These are phyloP conservation scores for Brachionus paranguensis DNA, from an alignment of 1,140 invertebrate species.

Conservation along the genomic window DNA sequence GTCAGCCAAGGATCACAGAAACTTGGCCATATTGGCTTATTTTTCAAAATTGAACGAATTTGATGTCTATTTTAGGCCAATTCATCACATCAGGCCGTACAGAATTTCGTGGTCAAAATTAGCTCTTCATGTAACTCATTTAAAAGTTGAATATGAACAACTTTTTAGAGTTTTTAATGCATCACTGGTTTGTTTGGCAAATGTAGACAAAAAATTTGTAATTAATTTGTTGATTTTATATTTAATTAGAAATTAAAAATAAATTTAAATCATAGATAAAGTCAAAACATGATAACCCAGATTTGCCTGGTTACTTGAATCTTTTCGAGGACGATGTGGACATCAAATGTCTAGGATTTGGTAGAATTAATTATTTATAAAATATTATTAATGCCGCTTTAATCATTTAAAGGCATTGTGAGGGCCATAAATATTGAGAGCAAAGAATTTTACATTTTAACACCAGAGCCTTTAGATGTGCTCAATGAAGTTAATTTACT, in stretches of 20 bases:
- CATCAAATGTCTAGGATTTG: slow-evolving; percentile 47
- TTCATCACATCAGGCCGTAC: slow-evolving; percentile 43
- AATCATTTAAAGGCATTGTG: slow-evolving; percentile 45
- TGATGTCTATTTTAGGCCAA: slow-evolving; percentile 40
- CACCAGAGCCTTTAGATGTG: slow-evolving; percentile 42
- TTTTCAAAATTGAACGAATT: slow-evolving; percentile 42
- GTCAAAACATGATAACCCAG: not conserved
- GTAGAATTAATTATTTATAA: slow-evolving; percentile 40
- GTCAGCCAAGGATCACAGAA: slow-evolving; percentile 43
- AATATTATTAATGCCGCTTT: not conserved
- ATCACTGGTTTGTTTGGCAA: slow-evolving; percentile 50
- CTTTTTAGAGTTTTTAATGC: slow-evolving; percentile 49
- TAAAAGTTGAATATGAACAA: slow-evolving; percentile 42
- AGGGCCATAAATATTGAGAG: slow-evolving; percentile 45
- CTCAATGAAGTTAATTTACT: slow-evolving; percentile 47
- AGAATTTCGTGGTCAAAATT: slow-evolving; percentile 47
- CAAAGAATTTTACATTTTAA: slow-evolving; percentile 45
- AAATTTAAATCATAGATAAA: not conserved
- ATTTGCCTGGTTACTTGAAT: slow-evolving; percentile 37
- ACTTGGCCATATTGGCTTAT: slow-evolving; percentile 45
- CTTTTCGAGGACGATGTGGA: slow-evolving; percentile 43
- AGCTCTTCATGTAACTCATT: slow-evolving; percentile 46
- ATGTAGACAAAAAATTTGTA: slow-evolving; percentile 44
- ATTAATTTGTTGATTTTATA: not conserved
- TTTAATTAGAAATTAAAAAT: not conserved